phyloP scores from a whole-genome alignment of 2,888 invertebrate genomes.

The Empis livida region DNA sequence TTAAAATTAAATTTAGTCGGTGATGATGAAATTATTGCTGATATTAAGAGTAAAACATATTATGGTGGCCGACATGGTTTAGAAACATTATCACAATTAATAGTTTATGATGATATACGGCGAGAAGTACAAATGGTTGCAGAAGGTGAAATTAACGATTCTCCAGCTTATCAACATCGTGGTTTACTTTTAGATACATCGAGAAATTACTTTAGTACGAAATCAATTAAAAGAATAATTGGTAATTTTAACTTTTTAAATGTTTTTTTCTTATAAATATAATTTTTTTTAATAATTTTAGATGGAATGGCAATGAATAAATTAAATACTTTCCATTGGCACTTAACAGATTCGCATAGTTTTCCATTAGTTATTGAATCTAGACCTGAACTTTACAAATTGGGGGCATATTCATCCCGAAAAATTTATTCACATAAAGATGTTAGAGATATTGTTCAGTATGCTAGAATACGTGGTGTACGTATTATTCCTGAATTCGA shows the following conservation, averaged over 20 bases:
- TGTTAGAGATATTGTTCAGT: constrained; percentile 48
- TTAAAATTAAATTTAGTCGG: constrained; percentile 22
- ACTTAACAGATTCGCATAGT: constrained; percentile 85
- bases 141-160: constrained; percentile 53
- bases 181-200: constrained; percentile 84
- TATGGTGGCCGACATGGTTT: constrained; percentile 51
- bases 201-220: constrained; percentile 68
- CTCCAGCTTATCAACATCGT: constrained; percentile 75
- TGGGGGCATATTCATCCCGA: constrained; percentile 66
- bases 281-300: constrained; percentile 18
- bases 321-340: constrained; percentile 91
- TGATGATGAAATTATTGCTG: constrained; percentile 35
- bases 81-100: constrained; percentile 40
- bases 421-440: constrained; percentile 49
- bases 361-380: constrained; percentile 74
- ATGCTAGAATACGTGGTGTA: constrained; percentile 61
- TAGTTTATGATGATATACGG: constrained; percentile 34
- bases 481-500: constrained; percentile 85
- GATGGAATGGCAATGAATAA: constrained; percentile 86
- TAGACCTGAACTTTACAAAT: constrained; percentile 55
- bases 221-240: constrained; percentile 59
- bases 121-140: constrained; percentile 44
- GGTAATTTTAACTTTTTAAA: constrained; percentile 33
- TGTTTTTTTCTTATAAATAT: too few relatives aligned
- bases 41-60: constrained; percentile 41